phyloP scores from a whole-genome alignment of 2,113 vertebrate genomes.

The Pomatorhinus ruficollis region DNA sequence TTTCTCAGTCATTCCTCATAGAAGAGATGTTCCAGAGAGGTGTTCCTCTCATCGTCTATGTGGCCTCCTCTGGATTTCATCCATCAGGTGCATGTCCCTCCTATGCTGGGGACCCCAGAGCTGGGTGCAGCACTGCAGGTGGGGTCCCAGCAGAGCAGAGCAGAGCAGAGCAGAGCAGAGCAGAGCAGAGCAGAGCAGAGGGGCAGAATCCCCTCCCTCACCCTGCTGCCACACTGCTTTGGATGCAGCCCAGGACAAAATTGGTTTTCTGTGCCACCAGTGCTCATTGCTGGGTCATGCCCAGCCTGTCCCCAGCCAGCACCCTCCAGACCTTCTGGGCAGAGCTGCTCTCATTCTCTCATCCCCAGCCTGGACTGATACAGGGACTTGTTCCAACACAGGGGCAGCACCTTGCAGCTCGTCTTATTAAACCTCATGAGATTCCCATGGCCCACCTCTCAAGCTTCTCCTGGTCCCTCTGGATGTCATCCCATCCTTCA shows the following conservation, averaged over 20 bases:
- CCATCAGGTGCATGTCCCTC: neutral
- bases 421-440: neutral
- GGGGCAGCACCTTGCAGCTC: neutral
- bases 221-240: neutral
- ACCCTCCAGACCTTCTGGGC: neutral
- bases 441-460: neutral
- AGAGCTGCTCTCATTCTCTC: neutral
- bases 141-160: neutral
- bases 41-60: neutral
- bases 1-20: neutral
- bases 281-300: too few relatives aligned
- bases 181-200: neutral
- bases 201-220: neutral
- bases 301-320: neutral
- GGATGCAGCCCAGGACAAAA: neutral
- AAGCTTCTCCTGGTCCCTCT: neutral
- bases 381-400: neutral
- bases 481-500: neutral
- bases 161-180: too few relatives aligned
- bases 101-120: neutral
- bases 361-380: neutral
- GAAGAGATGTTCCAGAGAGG: neutral
- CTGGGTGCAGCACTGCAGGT: neutral
- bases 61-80: neutral
- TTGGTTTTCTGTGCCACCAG: neutral